Evolutionary conservation across 2,888 invertebrate species (phyloP).

Genomic region (Ceratothoa steindachneri): DNA sequence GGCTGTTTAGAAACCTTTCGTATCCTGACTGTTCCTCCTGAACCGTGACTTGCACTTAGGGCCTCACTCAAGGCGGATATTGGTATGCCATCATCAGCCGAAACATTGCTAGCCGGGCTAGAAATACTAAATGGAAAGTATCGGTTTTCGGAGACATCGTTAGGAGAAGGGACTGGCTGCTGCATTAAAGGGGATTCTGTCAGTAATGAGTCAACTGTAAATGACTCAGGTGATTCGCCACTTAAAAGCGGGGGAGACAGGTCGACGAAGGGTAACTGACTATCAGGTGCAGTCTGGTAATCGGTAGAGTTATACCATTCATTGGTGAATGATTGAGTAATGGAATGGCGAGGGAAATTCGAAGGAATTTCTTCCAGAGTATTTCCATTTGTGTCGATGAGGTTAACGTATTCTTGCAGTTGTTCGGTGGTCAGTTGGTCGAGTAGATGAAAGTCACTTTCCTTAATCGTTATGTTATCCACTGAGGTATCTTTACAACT

Average conservation of each 20-base stretch:
- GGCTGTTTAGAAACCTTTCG: constrained; percentile 10
- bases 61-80: constrained; percentile 25
- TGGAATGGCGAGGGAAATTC: background rate
- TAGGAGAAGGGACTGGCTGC: background rate
- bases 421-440: constrained; percentile 37
- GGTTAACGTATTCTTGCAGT: constrained; percentile 30
- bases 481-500: constrained; percentile 19
- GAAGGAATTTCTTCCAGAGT: background rate
- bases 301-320: background rate
- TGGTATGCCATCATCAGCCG: background rate
- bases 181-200: background rate
- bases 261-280: too few species aligned
- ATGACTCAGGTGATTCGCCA: background rate
- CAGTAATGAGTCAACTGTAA: background rate
- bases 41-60: constrained; percentile 45
- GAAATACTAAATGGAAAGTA: constrained; percentile 2
- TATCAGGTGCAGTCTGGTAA: background rate
- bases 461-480: constrained; percentile 36
- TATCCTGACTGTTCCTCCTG: constrained; percentile 47
- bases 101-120: background rate
- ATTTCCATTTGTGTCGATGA: background rate
- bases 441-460: constrained; percentile 37
- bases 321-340: background rate
- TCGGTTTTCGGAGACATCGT: background rate
- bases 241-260: background rate